Conservation (phyloP, 2,113 vertebrate species). For the Panthera leo region DNA sequence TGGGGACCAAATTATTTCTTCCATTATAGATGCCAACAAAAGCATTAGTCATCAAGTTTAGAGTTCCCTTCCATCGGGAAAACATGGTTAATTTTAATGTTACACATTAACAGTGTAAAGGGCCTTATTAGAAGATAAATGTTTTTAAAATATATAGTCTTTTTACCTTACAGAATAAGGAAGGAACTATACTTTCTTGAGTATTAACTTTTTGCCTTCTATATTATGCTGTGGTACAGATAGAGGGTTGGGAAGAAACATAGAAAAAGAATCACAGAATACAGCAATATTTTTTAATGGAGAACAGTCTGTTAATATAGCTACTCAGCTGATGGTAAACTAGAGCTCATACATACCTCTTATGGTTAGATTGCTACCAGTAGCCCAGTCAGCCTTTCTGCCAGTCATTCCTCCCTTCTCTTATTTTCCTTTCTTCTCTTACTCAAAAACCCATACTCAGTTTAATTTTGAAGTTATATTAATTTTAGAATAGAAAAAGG, state of each 20-base stretch:
- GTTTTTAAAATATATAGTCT: neutral
- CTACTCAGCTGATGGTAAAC: neutral
- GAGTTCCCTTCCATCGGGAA: constrained; percentile 52
- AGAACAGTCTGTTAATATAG: neutral
- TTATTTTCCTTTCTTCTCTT: neutral
- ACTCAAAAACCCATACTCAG: constrained; percentile 9
- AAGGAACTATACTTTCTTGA: constrained; percentile 17
- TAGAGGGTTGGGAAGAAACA: neutral
- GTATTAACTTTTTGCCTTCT: neutral
- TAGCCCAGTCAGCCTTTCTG: neutral
- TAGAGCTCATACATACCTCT: neutral
- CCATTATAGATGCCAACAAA: constrained; percentile 45
- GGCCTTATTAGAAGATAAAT: constrained; percentile 22
- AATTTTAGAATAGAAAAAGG: neutral
- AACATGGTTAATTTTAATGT: neutral
- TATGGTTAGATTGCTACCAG: neutral
- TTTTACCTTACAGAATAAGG: constrained; percentile 23
- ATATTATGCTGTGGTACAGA: neutral
- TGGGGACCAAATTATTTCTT: constrained; percentile 45
- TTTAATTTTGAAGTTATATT: constrained; percentile 43
- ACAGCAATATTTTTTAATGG: neutral
- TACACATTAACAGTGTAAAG: constrained; percentile 5
- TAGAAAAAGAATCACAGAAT: neutral
- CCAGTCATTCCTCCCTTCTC: neutral
- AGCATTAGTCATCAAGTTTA: constrained; percentile 43